Conservation (phyloP, 1,140 invertebrate species). For the Rhyacophila brunnea region DNA sequence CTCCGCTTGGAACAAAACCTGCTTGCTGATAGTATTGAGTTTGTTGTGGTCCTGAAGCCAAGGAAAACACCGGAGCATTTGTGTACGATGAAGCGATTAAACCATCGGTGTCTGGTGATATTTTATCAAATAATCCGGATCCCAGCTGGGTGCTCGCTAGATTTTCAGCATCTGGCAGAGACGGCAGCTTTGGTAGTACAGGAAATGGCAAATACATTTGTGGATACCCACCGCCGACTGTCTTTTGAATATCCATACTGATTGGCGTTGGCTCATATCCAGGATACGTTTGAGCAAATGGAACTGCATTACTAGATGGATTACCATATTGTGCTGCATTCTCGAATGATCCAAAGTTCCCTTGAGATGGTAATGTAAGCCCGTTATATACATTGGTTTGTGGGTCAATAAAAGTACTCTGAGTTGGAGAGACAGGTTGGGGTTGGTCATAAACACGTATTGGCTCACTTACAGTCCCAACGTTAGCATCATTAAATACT, state of each 20-base stretch:
- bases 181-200: constrained; percentile 11
- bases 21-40: constrained; percentile 2
- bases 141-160: not conserved
- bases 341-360: not conserved
- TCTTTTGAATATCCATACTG: not conserved
- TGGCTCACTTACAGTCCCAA: no score
- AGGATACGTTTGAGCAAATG: constrained; percentile 7
- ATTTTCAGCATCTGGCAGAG: constrained; percentile 8
- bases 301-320: no score
- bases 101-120: not conserved
- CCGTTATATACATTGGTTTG: no score
- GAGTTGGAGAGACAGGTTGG: no score
- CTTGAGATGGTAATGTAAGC: not conserved
- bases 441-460: no score
- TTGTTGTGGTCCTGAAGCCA: not conserved
- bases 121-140: no score
- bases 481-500: no score
- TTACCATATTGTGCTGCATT: not conserved
- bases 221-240: not conserved
- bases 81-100: not conserved
- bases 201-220: constrained; percentile 12
- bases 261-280: constrained; percentile 18
- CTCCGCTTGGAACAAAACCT: constrained; percentile 10
- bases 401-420: no score
- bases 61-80: not conserved